Evolutionary conservation across 2,888 invertebrate genomes (phyloP).

Genomic region (Drosophila neonasuta): DNA sequence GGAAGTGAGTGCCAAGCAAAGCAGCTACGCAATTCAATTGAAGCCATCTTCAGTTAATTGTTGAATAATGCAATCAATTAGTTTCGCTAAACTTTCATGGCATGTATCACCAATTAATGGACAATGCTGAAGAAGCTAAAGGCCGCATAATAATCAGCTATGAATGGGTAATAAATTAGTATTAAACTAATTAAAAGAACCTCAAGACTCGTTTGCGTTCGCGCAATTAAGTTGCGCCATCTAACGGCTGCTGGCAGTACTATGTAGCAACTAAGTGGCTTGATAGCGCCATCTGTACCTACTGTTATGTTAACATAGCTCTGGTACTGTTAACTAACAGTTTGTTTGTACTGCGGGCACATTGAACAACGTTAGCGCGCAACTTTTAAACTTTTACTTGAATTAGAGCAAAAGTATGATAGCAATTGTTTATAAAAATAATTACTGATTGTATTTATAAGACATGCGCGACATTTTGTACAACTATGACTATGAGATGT

Average conservation of each 20-base stretch:
- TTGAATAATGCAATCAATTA: constrained; percentile 23
- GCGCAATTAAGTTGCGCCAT: constrained; percentile 10
- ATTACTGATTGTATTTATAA: constrained; percentile 36
- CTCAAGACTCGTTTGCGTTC: not conserved
- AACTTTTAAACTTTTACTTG: constrained; percentile 6
- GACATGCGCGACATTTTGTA: constrained; percentile 58
- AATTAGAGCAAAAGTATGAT: not conserved
- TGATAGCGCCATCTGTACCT: constrained; percentile 28
- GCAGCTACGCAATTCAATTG: constrained; percentile 20
- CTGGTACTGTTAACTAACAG: constrained; percentile 14
- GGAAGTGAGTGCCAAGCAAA: constrained; percentile 30
- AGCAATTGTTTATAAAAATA: constrained; percentile 21
- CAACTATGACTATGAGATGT: constrained; percentile 74
- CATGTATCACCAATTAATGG: constrained; percentile 11
- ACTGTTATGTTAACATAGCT: not conserved
- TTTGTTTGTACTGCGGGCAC: not conserved
- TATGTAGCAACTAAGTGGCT: not conserved
- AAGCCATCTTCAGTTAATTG: constrained; percentile 23
- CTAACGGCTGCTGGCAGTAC: constrained; percentile 3
- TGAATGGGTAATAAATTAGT: constrained; percentile 2
- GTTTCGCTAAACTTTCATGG: constrained; percentile 10
- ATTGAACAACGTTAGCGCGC: not conserved
- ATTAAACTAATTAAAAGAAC: constrained; percentile 16
- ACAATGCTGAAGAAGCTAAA: not conserved
- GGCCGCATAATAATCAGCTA: constrained; percentile 1